Evolutionary conservation across 2,113 vertebrate species (phyloP).

Genomic region (Phylloscopus trochilus): DNA sequence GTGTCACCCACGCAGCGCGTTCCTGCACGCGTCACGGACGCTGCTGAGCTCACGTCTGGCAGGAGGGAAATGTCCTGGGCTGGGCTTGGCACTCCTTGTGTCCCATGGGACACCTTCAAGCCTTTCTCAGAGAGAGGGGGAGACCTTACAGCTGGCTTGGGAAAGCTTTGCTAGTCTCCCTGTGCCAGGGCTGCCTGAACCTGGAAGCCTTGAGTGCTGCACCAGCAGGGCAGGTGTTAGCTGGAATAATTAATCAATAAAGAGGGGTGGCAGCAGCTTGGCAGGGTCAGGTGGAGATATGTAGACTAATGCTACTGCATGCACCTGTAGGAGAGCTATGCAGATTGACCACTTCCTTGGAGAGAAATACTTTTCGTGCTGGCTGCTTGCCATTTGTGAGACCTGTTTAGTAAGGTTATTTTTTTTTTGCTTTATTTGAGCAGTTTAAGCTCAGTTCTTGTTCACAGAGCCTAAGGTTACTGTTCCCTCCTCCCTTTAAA

Average conservation of each 20-base stretch:
- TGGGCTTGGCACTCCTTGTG: fast-evolving
- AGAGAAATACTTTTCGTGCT: not conserved
- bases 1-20: fast-evolving
- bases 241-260: not conserved
- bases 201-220: not conserved
- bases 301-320: not conserved
- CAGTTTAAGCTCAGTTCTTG: not conserved
- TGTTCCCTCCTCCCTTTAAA: slow-evolving; percentile 3
- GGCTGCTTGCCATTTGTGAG: not conserved
- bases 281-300: not conserved
- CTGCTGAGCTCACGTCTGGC: not conserved
- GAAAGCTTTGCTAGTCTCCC: not conserved
- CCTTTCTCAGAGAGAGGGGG: not conserved
- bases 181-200: not conserved
- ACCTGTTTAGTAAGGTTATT: not conserved
- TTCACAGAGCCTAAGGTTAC: slow-evolving; percentile 31
- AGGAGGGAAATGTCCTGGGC: not conserved
- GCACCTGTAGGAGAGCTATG: not conserved
- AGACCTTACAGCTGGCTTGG: not conserved
- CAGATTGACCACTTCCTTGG: not conserved
- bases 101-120: not conserved
- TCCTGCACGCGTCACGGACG: fast-evolving
- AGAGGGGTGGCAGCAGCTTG: not conserved
- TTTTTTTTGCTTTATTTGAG: not conserved
- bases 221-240: not conserved